Evolutionary conservation across 2,888 invertebrate species (phyloP), one percentile per base, ranked within the genome.

Genomic region (Eupithecia abbreviata): DNA sequence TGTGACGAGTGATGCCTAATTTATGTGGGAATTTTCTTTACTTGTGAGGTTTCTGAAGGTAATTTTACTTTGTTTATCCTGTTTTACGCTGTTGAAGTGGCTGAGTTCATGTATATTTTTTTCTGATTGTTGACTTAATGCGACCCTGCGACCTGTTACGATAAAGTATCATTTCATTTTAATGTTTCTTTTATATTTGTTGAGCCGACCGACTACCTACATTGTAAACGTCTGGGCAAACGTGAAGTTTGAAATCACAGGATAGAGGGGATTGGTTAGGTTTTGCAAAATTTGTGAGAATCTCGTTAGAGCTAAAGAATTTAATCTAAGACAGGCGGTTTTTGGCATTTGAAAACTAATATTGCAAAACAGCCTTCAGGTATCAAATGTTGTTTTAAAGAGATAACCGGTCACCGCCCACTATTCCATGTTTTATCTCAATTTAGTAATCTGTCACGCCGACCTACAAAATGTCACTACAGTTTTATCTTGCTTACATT

Each of bases 401-500:
- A 73, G 78, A 78, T 78, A 78, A 73, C 74, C 70, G 76, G 67
- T 75, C 70, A 78, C 72, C 80, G 80, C 80, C 80, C 80, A 80
- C 78, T 62, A 49, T 77, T 74, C 49, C 78, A 72, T 72, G 41
- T 76, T 68, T 76, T 76, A 76, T 78, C 66, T 78, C 76, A 66
- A 67, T 67, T 55, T 18, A 67, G 42, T 66, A 75, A 75, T 73
- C 75, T 78, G 74, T 70, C 55, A 51, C 43, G 75, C 41, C 76
- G 78, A 74, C 78, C 76, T 78, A 76, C 71, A 69, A 72, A 77
- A 73, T 77, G 76, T 68, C 74, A 68, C 72, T 12, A 67, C 41
- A 58, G 18, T 18, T 9, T 71, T 70, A 70, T 75, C 68, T 72
- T 72, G 49, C 45, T 12, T 13, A 58, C 49, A 49, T 73, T 77